phyloP scores from a whole-genome alignment of 2,797 vertebrate species.

The Siniperca obscura region DNA sequence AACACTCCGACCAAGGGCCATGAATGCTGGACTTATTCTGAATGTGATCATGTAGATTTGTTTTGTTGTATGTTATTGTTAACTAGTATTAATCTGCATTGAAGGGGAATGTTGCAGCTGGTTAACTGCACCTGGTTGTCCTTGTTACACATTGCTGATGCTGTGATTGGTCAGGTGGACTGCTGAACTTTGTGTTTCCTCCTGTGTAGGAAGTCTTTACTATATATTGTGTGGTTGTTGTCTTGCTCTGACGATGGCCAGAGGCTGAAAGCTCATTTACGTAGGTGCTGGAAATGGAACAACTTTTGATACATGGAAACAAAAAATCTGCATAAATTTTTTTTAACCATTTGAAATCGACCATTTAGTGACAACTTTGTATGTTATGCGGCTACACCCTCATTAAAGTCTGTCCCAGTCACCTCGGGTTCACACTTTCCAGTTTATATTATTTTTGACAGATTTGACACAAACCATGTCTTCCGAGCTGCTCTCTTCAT shows the following conservation, averaged over 20 bases:
- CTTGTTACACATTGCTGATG: neutral
- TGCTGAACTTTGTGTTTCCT: neutral
- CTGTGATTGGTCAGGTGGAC: neutral
- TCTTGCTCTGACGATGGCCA: neutral
- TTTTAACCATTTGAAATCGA: neutral
- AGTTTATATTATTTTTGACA: constrained; percentile 62
- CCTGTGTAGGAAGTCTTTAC: neutral
- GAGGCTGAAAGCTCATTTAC: neutral
- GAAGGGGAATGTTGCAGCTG: neutral
- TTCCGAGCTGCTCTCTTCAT: constrained; percentile 61
- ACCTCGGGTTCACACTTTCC: constrained; percentile 25
- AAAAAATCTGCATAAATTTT: neutral
- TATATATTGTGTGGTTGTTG: neutral
- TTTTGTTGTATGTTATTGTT: neutral
- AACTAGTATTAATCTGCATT: neutral
- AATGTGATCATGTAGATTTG: neutral
- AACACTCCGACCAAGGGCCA: neutral
- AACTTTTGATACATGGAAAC: neutral
- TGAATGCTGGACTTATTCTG: neutral
- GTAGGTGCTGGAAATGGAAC: neutral
- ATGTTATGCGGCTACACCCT: neutral
- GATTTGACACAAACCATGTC: constrained; percentile 75
- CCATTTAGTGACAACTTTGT: neutral
- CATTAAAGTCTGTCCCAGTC: constrained; percentile 21
- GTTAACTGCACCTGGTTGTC: neutral